Evolutionary conservation across 2,113 vertebrate genomes (phyloP).

Genomic region (Ciconia stormi): DNA sequence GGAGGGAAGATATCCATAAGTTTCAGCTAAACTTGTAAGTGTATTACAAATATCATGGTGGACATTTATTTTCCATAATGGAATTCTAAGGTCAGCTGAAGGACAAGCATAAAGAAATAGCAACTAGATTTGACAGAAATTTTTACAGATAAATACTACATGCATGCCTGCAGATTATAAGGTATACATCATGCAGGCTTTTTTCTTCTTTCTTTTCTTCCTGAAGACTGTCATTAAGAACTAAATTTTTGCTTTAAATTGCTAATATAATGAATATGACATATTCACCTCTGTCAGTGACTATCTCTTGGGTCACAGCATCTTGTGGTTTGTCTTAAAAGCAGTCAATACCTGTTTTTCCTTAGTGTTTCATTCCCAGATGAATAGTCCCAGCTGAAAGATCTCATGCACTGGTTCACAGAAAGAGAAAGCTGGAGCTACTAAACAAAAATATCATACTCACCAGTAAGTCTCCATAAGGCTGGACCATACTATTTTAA

Average conservation of each 20-base stretch:
- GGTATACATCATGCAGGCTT: neutral
- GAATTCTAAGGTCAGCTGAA: neutral
- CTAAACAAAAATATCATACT: neutral
- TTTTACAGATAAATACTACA: neutral
- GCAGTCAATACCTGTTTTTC: neutral
- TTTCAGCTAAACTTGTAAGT: neutral
- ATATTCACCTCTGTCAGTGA: neutral
- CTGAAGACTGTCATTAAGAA: neutral
- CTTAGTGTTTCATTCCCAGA: neutral
- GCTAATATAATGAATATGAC: neutral
- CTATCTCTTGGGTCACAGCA: neutral
- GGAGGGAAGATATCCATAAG: neutral
- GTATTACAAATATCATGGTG: neutral
- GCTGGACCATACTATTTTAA: neutral
- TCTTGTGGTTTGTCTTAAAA: neutral
- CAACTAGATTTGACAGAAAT: neutral
- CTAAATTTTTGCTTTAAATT: neutral
- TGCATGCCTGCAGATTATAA: neutral
- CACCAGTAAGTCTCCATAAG: neutral
- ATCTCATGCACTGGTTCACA: neutral
- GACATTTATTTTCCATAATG: neutral
- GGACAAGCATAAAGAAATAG: neutral
- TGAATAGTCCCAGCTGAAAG: neutral
- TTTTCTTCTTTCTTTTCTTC: neutral
- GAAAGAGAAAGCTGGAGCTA: neutral